Percentiles rank a stretch among this genome's conserved stretches.
Evolutionary conservation across 2,888 invertebrate genomes (phyloP).

Genomic region (Tetanocera ferruginea): DNA sequence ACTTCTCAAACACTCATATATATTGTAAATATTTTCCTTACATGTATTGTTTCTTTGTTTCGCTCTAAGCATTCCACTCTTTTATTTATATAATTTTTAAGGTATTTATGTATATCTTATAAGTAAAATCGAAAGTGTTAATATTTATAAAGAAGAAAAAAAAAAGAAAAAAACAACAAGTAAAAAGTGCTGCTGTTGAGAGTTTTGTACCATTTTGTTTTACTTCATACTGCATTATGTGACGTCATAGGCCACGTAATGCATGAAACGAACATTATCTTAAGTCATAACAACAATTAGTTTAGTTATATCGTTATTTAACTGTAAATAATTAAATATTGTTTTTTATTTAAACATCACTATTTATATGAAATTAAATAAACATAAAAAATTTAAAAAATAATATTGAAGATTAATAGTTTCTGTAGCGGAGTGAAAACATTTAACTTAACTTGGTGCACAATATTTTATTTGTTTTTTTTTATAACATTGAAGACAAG

Average conservation of each 20-base stretch:
- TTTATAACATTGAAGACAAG: too few species aligned
- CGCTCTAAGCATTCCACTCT: neutral
- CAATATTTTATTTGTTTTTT: too few species aligned
- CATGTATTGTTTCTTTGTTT: neutral
- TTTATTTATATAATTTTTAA: constrained; percentile 44
- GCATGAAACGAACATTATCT: neutral
- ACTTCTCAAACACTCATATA: neutral
- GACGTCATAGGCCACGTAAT: neutral
- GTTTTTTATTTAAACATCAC: constrained; percentile 8
- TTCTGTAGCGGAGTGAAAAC: too few species aligned
- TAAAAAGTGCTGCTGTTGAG: too few species aligned
- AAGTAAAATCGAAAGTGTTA: neutral
- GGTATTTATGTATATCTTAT: constrained; percentile 30
- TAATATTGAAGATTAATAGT: too few species aligned
- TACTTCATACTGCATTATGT: neutral
- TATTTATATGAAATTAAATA: constrained; percentile 26
- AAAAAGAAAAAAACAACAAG: neutral
- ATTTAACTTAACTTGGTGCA: too few species aligned
- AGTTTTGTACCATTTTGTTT: neutral
- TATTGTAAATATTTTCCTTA: constrained; percentile 31
- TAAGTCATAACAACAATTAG: constrained; percentile 54
- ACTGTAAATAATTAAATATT: constrained; percentile 31
- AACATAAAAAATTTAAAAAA: constrained; percentile 11
- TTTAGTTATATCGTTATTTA: constrained; percentile 50
- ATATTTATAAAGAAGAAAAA: neutral